phyloP scores from a whole-genome alignment of 53 echinoderm and acorn worm genomes.

The Temnopleurus reevesii region DNA sequence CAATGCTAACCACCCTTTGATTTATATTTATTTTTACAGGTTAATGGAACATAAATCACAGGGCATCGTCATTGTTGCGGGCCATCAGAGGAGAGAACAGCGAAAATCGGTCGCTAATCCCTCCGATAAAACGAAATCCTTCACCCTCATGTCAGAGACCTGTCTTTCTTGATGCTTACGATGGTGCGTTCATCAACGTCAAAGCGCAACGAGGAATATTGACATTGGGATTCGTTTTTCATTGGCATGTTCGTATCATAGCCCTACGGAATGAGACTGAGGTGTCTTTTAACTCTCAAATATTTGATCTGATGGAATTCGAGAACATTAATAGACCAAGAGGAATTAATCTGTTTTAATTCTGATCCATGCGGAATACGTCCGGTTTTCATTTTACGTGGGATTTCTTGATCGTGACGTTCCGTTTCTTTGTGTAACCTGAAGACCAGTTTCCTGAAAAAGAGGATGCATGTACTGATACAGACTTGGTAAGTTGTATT shows the following conservation, averaged over 20 bases:
- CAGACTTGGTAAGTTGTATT: background rate
- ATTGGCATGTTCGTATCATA: background rate
- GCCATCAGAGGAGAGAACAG: background rate
- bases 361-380: background rate
- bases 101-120: slow-evolving; percentile 22
- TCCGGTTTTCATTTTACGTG: background rate
- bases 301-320: background rate
- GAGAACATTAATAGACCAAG: background rate
- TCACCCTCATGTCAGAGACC: slow-evolving; percentile 28
- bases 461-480: background rate
- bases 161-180: background rate
- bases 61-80: slow-evolving; percentile 2
- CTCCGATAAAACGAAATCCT: background rate
- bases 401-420: background rate
- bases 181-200: background rate
- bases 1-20: background rate
- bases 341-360: slow-evolving; percentile 6
- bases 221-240: background rate
- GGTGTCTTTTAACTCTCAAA: background rate
- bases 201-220: background rate
- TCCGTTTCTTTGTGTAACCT: background rate
- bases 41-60: slow-evolving; percentile 35
- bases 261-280: background rate
- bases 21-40: slow-evolving; percentile 24
- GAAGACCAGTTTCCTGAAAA: background rate